Base-by-base conservation (phyloP, 2,797 vertebrate species). In the Uromys caudimaculatus region DNA sequence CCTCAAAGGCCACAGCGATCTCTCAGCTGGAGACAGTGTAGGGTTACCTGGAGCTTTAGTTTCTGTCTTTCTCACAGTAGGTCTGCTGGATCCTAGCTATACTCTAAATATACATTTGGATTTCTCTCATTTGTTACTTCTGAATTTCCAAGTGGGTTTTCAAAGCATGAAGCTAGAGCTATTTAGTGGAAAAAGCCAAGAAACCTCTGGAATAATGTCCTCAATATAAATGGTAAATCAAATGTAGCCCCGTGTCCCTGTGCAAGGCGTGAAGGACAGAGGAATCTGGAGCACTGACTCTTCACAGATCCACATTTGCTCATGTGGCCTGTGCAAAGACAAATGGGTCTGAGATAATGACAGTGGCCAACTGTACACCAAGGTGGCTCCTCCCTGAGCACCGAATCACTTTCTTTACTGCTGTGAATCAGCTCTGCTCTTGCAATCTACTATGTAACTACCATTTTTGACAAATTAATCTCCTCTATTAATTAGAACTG, bases 321-420 rank as follows among this genome's bases (percentile, higher is more conserved):
- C 23, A 2, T 67, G 47, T 69, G 21, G 21, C 47, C 69, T 69
- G 32, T 50, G 27, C n/a, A 75, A 90, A 81, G 73, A 92, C 60
- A 73, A 92, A 62, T 58, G 56, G 21, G 19, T 85, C 32, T 92
- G 91, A 84, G 89, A 67, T 76, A 52, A 95, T 54, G 67, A 87
- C 41, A 21, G 44, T 17, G 38, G 58, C 56, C 14, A 78, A 62
- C 23, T 71, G 10, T 47, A n/a, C 44, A 35, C 86, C 77, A 54
- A 79, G 27, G 41, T 38, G 6, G 17, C 77, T 32, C 62, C 21
- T 71, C 52, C n/a, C 38, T 4, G 52, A 77, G 69, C 52, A 88
- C 75, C 10, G 32, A 41, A 5, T 73, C 52, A 62, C 3, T 69
- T 73, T 93, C 32, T 86, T 92, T 6, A 47, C 23, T 58, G 75